Evolutionary conservation across 2,113 vertebrate genomes (phyloP).

Genomic region (Riparia riparia): DNA sequence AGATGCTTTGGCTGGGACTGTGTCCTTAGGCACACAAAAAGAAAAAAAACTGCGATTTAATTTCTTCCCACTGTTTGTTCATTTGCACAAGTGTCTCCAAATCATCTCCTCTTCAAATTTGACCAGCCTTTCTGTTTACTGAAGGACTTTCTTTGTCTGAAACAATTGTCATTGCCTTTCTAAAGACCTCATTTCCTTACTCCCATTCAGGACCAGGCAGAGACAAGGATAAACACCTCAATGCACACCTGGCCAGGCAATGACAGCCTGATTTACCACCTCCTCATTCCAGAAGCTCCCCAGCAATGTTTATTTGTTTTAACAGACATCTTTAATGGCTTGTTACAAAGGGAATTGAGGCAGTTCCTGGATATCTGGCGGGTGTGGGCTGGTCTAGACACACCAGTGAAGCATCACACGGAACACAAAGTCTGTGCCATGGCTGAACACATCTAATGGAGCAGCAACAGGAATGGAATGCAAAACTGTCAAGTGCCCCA

Average conservation of each 20-base stretch:
- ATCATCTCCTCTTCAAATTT: conserved; percentile 67
- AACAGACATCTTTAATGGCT: background rate
- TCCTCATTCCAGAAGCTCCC: background rate
- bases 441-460: background rate
- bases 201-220: background rate
- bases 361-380: background rate
- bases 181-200: conserved; percentile 14
- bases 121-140: conserved; percentile 46
- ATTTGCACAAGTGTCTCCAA: conserved; percentile 47
- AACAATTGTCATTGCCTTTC: conserved; percentile 33
- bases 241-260: background rate
- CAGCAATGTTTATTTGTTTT: background rate
- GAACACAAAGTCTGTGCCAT: background rate
- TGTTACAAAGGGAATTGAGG: background rate
- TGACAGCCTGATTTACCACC: background rate
- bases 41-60: background rate
- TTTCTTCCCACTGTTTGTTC: conserved; percentile 44
- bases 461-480: background rate
- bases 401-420: background rate
- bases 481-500: background rate
- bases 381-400: background rate
- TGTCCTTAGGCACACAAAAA: background rate
- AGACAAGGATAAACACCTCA: background rate
- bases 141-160: conserved; percentile 18
- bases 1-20: background rate